Base-by-base conservation (phyloP, 2,888 invertebrate genomes). In the Euzophera pinguis region DNA sequence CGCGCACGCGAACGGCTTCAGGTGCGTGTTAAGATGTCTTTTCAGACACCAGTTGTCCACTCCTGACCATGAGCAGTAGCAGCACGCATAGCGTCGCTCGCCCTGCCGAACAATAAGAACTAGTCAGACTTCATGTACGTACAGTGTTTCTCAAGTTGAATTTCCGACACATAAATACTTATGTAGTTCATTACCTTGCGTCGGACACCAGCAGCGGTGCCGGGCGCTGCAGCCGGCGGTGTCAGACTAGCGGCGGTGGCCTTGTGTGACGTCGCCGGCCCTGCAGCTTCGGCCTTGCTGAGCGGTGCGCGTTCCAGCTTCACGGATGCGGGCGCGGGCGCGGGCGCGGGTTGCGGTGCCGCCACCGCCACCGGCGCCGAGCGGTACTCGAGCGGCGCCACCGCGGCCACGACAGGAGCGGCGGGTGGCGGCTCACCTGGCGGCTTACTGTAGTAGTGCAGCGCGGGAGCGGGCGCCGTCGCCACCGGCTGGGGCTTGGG, bases 1-100 rank as follows among this genome's bases (percentile, higher is more conserved):
- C 65, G 95, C 94, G 81, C 97, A 98, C 53, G 96, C 94, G 81
- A 96, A 98, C 42, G 97, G 97, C 85, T 97, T 97, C 75, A 97
- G 92, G 82, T 98, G 97, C 34, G 97, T 97, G 89, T 97, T 97
- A 70, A 97, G 92, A 80, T 98, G 97, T 45, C 97, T 92, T 81
- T 97, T 97, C 56, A 97, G 91, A 71, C 97, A 97, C 97, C 97
- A 98, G 80, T 97, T 97, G 86, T 97, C 97, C 53, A 96, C 96
- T 16, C 97, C 97, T 37, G 96, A 95, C 97, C 97, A 97, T 16
- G 97, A 92, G 83, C 97, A 98, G 79, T 96, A 97, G 78, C 96
- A 95, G 85, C 97, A 97, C 62, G 95, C 94, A 84, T 95, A 96
- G 64, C 95, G 92, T 66, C 94, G 93, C 75, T 94, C 94, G 48